A percentile compares a stretch with the other conserved stretches of the same genome.
Evolutionary conservation across 2,888 invertebrate species (phyloP).

Genomic region (Kuschelorhynchus macadamiae): DNA sequence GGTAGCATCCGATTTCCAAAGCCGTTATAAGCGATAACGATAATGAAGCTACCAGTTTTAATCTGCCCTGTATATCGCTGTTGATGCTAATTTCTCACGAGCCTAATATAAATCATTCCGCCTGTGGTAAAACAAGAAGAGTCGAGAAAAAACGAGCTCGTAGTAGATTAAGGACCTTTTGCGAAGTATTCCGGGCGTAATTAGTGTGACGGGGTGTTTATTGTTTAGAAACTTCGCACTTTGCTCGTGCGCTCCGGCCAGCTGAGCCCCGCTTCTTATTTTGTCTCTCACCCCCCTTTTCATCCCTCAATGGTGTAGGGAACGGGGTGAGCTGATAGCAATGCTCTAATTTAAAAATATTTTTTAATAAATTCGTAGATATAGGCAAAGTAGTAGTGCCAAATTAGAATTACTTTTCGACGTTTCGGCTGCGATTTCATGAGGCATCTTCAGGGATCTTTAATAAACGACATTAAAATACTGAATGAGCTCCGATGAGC

Average conservation of each 20-base stretch:
- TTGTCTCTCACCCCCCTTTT: slow-evolving; percentile 44
- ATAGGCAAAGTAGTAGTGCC: no score
- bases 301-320: slow-evolving; percentile 40
- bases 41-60: no score
- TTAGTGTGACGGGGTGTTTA: slow-evolving; percentile 60
- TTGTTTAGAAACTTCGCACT: slow-evolving; percentile 66
- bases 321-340: slow-evolving; percentile 12
- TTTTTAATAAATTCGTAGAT: no score
- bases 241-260: slow-evolving; percentile 57
- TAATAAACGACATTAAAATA: no score
- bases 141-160: slow-evolving; percentile 42
- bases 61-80: slow-evolving; percentile 30
- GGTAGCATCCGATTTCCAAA: no score
- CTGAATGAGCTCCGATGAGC: no score
- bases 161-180: slow-evolving; percentile 51
- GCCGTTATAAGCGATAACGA: no score
- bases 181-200: slow-evolving; percentile 47
- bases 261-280: slow-evolving; percentile 55
- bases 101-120: slow-evolving; percentile 46
- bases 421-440: no score
- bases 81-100: slow-evolving; percentile 41
- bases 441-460: no score
- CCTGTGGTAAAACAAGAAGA: slow-evolving; percentile 47
- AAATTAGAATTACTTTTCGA: no score
- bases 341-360: neutral